Base-by-base conservation (phyloP, 1,140 invertebrate species). In the Laupala kohalensis region DNA sequence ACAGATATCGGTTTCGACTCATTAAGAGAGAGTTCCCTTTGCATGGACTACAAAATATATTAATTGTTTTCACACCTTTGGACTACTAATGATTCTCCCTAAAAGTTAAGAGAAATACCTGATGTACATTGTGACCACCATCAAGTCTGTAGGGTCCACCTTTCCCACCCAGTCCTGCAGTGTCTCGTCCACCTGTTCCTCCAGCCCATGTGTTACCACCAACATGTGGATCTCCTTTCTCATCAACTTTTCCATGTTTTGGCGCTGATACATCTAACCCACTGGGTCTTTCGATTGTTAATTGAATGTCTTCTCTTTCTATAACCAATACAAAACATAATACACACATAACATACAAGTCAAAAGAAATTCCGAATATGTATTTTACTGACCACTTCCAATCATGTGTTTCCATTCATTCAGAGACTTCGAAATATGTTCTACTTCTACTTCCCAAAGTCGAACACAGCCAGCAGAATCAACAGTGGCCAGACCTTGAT, bases 121-220 rank as follows among this genome's bases (percentile, higher is more conserved):
- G 94, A 82, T 94, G 90, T 2, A 98, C 95, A 74, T 91, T 87
- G 77, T 98, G 94, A 0, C 96, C 96, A 71, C 91, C 92, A 80
- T 98, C 96, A 9, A 98, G 83, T 26, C 94, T 80, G 81, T 94
- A 97, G 2, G 94, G 94, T 0, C 94, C 95, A 27, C 94, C 95
- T 80, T 92, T 94, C 3, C 95, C 94, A 19, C 95, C 95, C 12
- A 97, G 80, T 26, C 96, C 96, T n/a, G 95, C 94, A 2, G 95
- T 98, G 78, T 95, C 93, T 70, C 92, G 84, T 67, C 92, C 92
- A 67, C 95, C 96, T 63, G 91, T 94, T 30, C 96, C 96, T 9
- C 96, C 95, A 62, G 95, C 95, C 95, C 96, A 98, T 1, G 92
- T 96, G 77, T 96, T 97, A 5, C 96, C 96, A 69, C 96, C 96